Conservation (phyloP, 2,113 vertebrate genomes). For the Carassius gibelio region DNA sequence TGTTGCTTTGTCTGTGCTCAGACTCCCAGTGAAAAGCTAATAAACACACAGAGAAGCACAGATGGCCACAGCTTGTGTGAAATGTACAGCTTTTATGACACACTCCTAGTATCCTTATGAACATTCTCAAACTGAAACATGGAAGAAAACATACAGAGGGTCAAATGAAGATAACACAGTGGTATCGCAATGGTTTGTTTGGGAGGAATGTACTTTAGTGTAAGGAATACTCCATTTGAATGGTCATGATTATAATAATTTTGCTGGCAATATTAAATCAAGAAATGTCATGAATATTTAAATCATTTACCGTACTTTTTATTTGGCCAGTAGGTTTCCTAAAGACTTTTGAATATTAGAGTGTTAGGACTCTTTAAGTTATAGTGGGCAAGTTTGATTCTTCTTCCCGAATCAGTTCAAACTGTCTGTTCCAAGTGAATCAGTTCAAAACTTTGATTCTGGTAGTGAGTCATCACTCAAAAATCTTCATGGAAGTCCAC, state of each 20-base stretch:
- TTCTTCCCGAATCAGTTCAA: no score
- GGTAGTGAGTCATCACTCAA: no score
- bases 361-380: no score
- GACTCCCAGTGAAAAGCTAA: background rate
- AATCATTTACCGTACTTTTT: no score
- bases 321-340: no score
- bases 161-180: background rate
- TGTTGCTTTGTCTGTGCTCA: background rate
- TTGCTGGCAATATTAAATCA: background rate
- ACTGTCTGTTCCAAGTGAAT: no score
- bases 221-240: background rate
- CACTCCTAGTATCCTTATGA: background rate
- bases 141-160: background rate
- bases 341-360: no score
- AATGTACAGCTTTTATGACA: constrained; percentile 39
- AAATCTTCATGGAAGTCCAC: no score
- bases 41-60: background rate
- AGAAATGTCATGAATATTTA: background rate
- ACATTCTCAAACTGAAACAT: background rate
- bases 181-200: background rate
- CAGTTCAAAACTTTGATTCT: no score
- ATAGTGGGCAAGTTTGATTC: no score
- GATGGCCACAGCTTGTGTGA: constrained; percentile 17
- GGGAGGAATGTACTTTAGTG: background rate
- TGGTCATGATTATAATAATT: background rate